These are phyloP conservation scores for Myotis vivesi DNA, from an alignment of 2,797 vertebrate genomes.

Conservation along the genomic window DNA sequence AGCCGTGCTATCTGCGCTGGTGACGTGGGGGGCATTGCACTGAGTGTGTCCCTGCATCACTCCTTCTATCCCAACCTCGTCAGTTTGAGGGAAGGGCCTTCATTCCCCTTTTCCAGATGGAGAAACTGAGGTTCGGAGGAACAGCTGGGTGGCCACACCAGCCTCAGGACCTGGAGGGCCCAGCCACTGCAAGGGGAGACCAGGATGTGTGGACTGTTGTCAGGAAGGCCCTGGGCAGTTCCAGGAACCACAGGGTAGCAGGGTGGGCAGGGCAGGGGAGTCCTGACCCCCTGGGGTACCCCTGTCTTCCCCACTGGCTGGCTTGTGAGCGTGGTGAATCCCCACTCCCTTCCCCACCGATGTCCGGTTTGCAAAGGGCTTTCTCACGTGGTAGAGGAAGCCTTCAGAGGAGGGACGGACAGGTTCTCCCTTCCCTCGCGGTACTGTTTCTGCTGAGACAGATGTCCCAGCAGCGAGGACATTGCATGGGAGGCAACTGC, in stretches of 20 bases:
- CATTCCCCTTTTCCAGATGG: not conserved
- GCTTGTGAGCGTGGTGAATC: not conserved
- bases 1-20: rapidly evolving
- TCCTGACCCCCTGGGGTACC: not conserved
- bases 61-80: not conserved
- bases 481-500: not conserved
- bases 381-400: not conserved
- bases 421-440: not conserved
- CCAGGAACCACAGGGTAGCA: not conserved
- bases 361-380: not conserved
- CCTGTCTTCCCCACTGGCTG: not conserved
- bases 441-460: conserved; percentile 24
- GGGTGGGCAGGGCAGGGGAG: not conserved
- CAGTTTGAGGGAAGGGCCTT: not conserved
- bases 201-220: too few relatives aligned
- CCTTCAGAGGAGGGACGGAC: not conserved
- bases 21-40: rapidly evolving
- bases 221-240: not conserved
- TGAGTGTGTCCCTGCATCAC: rapidly evolving
- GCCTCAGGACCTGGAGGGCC: too few relatives aligned
- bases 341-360: not conserved
- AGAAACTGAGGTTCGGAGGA: not conserved
- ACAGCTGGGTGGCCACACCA: not conserved
- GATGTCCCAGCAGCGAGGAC: not conserved
- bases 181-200: rapidly evolving